A percentile compares a stretch with the other conserved stretches of the same genome.
phyloP scores from a whole-genome alignment of 2,888 invertebrate genomes.

The Piscicola geometra region DNA sequence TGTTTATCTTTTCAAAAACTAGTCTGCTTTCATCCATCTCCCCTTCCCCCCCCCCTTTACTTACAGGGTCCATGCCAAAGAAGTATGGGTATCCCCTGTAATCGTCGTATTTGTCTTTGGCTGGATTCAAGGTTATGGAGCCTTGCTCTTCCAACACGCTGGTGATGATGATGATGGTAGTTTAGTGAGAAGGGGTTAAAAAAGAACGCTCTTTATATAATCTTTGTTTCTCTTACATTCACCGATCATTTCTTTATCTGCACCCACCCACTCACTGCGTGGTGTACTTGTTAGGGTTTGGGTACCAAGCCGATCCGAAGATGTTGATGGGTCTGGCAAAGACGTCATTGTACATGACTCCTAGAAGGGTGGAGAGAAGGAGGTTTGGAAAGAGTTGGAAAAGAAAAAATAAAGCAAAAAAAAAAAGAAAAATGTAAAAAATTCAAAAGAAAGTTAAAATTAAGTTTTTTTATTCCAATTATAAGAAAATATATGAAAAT shows the following conservation, averaged over 20 bases:
- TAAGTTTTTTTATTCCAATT: too few relatives aligned
- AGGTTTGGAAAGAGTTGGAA: too few relatives aligned
- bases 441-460: too few relatives aligned
- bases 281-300: conserved; percentile 15
- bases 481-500: too few relatives aligned
- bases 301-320: conserved; percentile 82
- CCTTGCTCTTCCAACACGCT: neutral
- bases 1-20: too few relatives aligned
- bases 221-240: neutral
- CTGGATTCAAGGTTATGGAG: conserved; percentile 25
- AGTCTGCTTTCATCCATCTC: too few relatives aligned
- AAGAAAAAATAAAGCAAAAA: too few relatives aligned
- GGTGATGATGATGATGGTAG: neutral
- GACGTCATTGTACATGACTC: conserved; percentile 92
- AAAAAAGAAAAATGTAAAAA: too few relatives aligned
- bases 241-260: neutral
- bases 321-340: conserved; percentile 94
- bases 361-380: too few relatives aligned
- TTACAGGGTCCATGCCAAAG: conserved; percentile 44
- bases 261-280: conserved; percentile 31
- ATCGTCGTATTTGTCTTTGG: conserved; percentile 24
- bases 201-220: too few relatives aligned
- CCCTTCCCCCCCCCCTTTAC: too few relatives aligned
- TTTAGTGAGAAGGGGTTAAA: neutral
- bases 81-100: conserved; percentile 41